Evolutionary conservation across 2,888 invertebrate species (phyloP), one percentile per base, ranked within the genome.

Genomic region (Nemapogon koenigi): DNA sequence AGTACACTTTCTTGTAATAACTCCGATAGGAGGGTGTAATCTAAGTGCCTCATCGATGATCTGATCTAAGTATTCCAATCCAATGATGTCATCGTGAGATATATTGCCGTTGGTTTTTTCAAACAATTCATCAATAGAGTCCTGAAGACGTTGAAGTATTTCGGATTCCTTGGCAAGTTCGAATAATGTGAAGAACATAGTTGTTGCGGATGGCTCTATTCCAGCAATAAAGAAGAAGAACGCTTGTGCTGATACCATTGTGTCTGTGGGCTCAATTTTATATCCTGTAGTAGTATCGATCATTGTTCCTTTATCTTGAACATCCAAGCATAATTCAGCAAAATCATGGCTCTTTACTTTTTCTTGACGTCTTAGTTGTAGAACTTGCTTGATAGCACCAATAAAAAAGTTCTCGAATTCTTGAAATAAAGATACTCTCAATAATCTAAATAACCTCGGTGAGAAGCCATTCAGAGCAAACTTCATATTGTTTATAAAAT

Each of bases 171-270:
- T 48, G 2, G 71, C 71, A 0, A 76, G 46, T 47, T 66, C 60
- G 16, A 62, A 50, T 2, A 68, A 43, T 1, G 55, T 48, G 11
- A 50, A 53, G 38, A 57, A 60, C 40, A 73, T 54, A 2, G 55
- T 50, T 3, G 58, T 52, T 0, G 72, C 65, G 2, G 62, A 55
- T 1, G 72, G 65, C 28, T 73, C 72, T 2, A 66, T 64, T 0
- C 75, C 76, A 17, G 70, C 75, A 25, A 53, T 47, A 36, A 64
- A 68, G 44, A 69, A 71, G 44, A 73, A 62, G 38, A 72, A 65
- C 1, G 59, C 62, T 45, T 72, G 68, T 3, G 67, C 63, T 3
- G 63, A 59, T 15, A 69, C 38, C 3, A 62, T 18, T 35, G 62
- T 67, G 36, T 66, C 67, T 0, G 68, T 64, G 0, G 72, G 61